Base-by-base conservation (phyloP, 2,113 vertebrate genomes). In the Accipiter cooperii region DNA sequence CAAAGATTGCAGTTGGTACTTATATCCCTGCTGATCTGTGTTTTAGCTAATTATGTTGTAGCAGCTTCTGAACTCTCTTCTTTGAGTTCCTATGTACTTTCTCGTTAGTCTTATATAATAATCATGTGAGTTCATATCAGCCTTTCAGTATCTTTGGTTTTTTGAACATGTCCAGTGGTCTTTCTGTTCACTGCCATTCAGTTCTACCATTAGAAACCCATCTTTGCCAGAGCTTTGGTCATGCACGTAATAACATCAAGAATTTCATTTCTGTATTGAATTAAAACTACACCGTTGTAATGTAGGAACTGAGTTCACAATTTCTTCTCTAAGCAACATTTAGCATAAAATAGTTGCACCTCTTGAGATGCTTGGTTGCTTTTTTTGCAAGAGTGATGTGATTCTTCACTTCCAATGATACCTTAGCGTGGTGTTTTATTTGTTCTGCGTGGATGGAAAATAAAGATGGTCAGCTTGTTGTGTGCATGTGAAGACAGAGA, bases 61-160 rank as follows among this genome's bases (percentile, higher is more conserved):
- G 1, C 31, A 54, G 40, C 29, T 93, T 91, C 75, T 77, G 22
- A 90, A 90, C 66, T 73, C 1, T 65, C 26, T 63, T 79, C 19
- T 76, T 40, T 69, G 68, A 77, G 31, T 68, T 88, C 36, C 58
- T 74, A 2, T 83, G 34, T 80, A 40, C 49, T 92, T 88, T 88
- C 34, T 70, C 4, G 25, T 38, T 46, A 40, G 42, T 92, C 29
- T 87, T 8, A 3, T 57, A 17, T 47, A 42, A n/a, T 49, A 17
- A 34, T 17, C 8, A 8, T 22, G 7, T 61, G 61, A 69, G 26
- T 65, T 77, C 16, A 4, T 60, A 25, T 38, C 0, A 0, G 22
- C 38, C 55, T 86, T 83, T 74, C 5, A 29, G 17, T 65, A 1
- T 49, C 47, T 69, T 81, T 57, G 25, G 1, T 28, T 36, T 92